These are phyloP conservation scores for Lerista edwardsae DNA, from an alignment of 2,797 vertebrate genomes.

Conservation along the genomic window DNA sequence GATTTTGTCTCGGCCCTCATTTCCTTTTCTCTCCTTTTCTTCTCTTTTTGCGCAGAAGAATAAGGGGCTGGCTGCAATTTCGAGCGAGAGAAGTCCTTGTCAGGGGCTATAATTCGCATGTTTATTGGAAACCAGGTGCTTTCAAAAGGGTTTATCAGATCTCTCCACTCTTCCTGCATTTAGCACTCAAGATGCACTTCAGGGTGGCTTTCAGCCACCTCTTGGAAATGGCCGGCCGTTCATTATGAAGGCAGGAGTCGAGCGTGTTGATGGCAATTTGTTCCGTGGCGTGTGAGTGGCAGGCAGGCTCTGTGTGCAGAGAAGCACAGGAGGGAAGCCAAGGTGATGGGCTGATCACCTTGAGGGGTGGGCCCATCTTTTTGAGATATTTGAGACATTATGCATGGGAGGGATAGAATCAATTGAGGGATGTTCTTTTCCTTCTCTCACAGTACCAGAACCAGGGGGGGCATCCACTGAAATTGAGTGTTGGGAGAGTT, in stretches of 20 bases:
- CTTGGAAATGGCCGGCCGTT: slow-evolving; percentile 3
- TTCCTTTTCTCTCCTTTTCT: background rate
- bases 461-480: no score
- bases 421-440: no score
- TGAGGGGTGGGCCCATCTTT: background rate
- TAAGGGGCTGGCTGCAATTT: slow-evolving; percentile 63
- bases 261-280: background rate
- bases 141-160: slow-evolving; percentile 66
- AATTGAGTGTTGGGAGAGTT: no score
- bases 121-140: slow-evolving; percentile 64
- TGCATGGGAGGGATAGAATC: no score
- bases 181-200: slow-evolving; percentile 48
- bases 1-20: background rate
- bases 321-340: background rate
- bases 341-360: background rate
- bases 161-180: slow-evolving; percentile 59
- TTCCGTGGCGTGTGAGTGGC: background rate
- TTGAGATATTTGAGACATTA: no score
- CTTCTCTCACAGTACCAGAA: no score
- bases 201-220: slow-evolving; percentile 39
- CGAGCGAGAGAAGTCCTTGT: slow-evolving; percentile 63
- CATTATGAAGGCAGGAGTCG: slow-evolving; percentile 18
- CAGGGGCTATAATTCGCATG: slow-evolving; percentile 59
- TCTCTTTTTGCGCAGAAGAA: slow-evolving; percentile 44
- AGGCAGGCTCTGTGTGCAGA: background rate